phyloP scores from a whole-genome alignment of 2,888 invertebrate species.

The Himalopsyche kuldschensis region DNA sequence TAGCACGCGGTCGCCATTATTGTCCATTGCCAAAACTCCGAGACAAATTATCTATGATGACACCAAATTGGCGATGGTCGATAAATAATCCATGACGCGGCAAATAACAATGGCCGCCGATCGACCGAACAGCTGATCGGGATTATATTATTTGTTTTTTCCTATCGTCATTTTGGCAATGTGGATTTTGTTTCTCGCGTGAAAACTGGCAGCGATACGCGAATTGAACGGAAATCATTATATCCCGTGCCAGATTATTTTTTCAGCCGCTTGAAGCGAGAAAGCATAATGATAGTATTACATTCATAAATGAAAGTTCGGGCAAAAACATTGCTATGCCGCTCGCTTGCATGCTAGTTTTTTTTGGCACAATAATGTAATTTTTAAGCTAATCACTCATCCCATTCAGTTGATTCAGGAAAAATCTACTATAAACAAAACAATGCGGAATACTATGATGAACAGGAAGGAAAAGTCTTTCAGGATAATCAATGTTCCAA shows the following conservation, averaged over 20 bases:
- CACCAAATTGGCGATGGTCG: conserved; percentile 1
- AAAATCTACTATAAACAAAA: background rate
- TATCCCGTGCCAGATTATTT: background rate
- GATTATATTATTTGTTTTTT: background rate
- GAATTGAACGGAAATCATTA: conserved; percentile 1
- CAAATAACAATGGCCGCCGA: background rate
- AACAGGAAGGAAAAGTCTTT: no score
- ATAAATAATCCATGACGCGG: conserved; percentile 1
- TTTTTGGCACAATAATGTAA: background rate
- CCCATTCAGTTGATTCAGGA: background rate
- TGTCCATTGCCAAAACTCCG: conserved; percentile 1
- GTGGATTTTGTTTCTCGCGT: background rate
- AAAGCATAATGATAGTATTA: conserved; percentile 1
- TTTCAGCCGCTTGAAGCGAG: background rate
- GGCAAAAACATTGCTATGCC: background rate
- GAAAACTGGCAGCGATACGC: background rate
- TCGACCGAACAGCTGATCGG: background rate
- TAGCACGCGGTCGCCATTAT: background rate
- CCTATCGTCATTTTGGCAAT: background rate
- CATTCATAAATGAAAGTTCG: background rate
- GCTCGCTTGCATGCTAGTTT: background rate
- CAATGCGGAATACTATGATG: no score
- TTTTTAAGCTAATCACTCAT: background rate
- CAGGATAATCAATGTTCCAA: no score
- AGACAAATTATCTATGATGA: conserved; percentile 1